Base-by-base conservation (phyloP, 2,888 invertebrate species). In the Chrysolina haemoptera region DNA sequence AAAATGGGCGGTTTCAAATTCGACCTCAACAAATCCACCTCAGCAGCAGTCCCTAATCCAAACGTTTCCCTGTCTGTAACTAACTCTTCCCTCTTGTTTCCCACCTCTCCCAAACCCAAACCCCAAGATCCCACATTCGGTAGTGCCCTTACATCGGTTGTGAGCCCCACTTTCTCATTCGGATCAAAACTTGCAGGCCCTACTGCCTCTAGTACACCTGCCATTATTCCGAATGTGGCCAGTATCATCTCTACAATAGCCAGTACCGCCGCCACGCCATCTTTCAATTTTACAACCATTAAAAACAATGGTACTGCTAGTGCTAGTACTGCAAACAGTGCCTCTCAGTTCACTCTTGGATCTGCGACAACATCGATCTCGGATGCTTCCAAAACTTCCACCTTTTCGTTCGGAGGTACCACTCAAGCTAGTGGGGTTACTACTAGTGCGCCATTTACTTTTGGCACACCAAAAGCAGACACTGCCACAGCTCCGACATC, bases 1-100 rank as follows among this genome's bases (percentile, higher is more conserved):
- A 84, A 82, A 76, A n/a, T 76, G 11, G 85, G 85, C 40, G 85
- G 85, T 40, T 85, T 85, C 73, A 84, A 84, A 78, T 85, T 84
- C 76, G 82, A 85, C 73, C 74, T 85, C 18, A 71, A 55, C 20
- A 82, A 82, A 76, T 63, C 80, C n/a, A 63, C 68, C 27, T 1
- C 55, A n/a, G 20, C 69, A 9, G 16, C 27, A 41, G 50, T 16
- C 41, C 14, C 70, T 53, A 40, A 9, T 1, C 12, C 76, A n/a
- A 69, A 59, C 20, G 40, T 16, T n/a, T 1, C 22, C 41, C 48
- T 64, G 18, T 11, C 22, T 27, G 40, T 55, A 41, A 53, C 18
- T 48, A 27, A n/a, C 16, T 9, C 65, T 40, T 40, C 48, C 40
- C 12, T 55, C 20, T 35, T 22, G 10, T 41, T 50, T n/a, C 22